Base-by-base conservation (phyloP, 2,113 vertebrate species). In the Galemys pyrenaicus region DNA sequence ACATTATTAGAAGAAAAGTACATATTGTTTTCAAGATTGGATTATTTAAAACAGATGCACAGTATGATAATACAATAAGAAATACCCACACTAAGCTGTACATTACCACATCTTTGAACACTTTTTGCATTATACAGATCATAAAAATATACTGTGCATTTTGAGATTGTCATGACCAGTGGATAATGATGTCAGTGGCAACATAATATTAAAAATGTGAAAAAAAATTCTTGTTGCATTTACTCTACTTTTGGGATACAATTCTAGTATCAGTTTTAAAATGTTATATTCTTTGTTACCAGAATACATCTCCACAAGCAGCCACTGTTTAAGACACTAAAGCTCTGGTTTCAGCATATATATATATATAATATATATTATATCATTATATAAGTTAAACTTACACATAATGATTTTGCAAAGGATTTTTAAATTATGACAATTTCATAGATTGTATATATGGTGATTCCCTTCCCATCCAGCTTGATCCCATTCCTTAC, bases 41-140 rank as follows among this genome's bases (percentile, higher is more conserved):
- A 96, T 94, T 96, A 92, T 95, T 94, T 97, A 89, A 74, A 89
- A 56, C 28, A 95, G 46, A 96, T 93, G 67, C 39, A 92, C 80
- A 79, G 87, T 95, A 83, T 20, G 12, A 75, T 87, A 95, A 92
- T 94, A 87, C 64, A 37, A 96, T 80, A 95, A 93, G 95, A 95
- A 94, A 82, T 83, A 84, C 35, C 80, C 65, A 96, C 95, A 94
- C 0, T 56, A 92, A 94, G 68, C n/a, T 75, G 20, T 92, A 87
- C 24, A 46, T 94, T 95, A 87, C 91, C 86, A 92, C 54, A 58
- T 95, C 88, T 94, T 94, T 94, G 87, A 95, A 83, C 62, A 94
- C 26, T 54, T 94, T 83, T 64, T 28, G 19, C 32, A 71, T 96
- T 96, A 46, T 70, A 94, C 12, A 84, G n/a, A 94, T 89, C 89